Evolutionary conservation across 2,888 invertebrate genomes (phyloP), one percentile per base, ranked within the genome.

Genomic region (Tinea pellionella): DNA sequence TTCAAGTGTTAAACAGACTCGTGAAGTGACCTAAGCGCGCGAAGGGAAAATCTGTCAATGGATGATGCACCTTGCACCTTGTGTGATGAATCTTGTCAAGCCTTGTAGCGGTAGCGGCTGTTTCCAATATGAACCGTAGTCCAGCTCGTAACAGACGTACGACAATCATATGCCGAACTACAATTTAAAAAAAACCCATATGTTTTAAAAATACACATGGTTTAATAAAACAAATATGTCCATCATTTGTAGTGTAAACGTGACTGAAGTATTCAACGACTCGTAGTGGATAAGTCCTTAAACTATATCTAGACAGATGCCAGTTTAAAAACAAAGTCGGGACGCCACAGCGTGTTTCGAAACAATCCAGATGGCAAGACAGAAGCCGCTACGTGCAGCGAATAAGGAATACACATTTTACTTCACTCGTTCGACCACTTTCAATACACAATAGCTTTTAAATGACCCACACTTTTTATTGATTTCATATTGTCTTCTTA

Each of bases 361-460:
- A 82, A 80, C 82, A 80, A 80, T 77, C 81, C 83, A 80, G 80
- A 82, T 80, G 80, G 70, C 79, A 81, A 80, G 82, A 80, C 77
- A 74, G 73, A 69, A 67, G 61, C 13, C 61, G 42, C 67, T 65
- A 82, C 84, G 84, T 84, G 84, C 72, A 66, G 67, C 15, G 81
- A 77, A 78, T 81, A 63, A 59, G 63, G 66, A 64, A 63, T 59
- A 24, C 59, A 63, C 56, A 58, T 2, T 55, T 11, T 18, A 19
- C 16, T 55, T 47, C n/a, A 47, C 47, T 16, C 47, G 8, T 16
- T 47, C n/a, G 13, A 47, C 47, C 47, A n/a, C 9, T 47, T 47
- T 47, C 47, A 47, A 47, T 47, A 47, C n/a, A 13, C 13, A 47
- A 47, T 47, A 13, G 47, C 16, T 47, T 47, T 15, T 47, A 47